These are phyloP conservation scores for Caenorhabditis japonica DNA, from an alignment of 2,888 invertebrate species.

Conservation along the genomic window DNA sequence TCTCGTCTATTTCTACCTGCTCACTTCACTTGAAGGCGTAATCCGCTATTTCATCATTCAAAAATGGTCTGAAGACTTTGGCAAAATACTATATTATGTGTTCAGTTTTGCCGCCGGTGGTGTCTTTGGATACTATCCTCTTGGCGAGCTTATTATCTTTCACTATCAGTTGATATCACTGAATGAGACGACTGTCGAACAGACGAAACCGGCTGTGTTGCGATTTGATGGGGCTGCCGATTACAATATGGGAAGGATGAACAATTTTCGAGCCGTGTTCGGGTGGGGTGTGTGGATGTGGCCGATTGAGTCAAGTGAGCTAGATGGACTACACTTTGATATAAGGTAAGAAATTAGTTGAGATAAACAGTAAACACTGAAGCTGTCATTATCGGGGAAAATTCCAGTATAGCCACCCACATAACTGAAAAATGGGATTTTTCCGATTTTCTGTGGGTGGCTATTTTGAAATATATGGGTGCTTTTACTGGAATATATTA, in stretches of 20 bases:
- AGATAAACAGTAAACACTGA: too few relatives aligned
- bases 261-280: slow-evolving; percentile 63
- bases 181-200: slow-evolving; percentile 73
- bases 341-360: slow-evolving; percentile 44
- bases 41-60: slow-evolving; percentile 63
- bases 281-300: slow-evolving; percentile 71
- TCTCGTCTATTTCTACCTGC: slow-evolving; percentile 54
- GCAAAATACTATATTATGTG: slow-evolving; percentile 44
- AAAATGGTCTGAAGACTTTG: slow-evolving; percentile 54
- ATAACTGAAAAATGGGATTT: too few relatives aligned
- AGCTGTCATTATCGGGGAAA: too few relatives aligned
- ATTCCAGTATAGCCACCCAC: too few relatives aligned
- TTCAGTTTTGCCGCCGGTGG: slow-evolving; percentile 32
- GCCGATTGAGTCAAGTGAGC: slow-evolving; percentile 58
- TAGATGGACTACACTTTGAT: slow-evolving; percentile 66
- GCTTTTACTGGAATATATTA: too few relatives aligned
- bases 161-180: slow-evolving; percentile 60
- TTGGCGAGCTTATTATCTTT: slow-evolving; percentile 65
- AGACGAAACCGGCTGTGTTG: slow-evolving; percentile 68
- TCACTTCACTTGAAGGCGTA: slow-evolving; percentile 60
- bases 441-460: too few relatives aligned
- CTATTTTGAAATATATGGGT: too few relatives aligned
- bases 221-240: slow-evolving; percentile 60
- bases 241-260: slow-evolving; percentile 65
- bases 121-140: slow-evolving; percentile 61